These are phyloP conservation scores for Spatula clypeata DNA, from an alignment of 2,797 vertebrate species.

Conservation along the genomic window DNA sequence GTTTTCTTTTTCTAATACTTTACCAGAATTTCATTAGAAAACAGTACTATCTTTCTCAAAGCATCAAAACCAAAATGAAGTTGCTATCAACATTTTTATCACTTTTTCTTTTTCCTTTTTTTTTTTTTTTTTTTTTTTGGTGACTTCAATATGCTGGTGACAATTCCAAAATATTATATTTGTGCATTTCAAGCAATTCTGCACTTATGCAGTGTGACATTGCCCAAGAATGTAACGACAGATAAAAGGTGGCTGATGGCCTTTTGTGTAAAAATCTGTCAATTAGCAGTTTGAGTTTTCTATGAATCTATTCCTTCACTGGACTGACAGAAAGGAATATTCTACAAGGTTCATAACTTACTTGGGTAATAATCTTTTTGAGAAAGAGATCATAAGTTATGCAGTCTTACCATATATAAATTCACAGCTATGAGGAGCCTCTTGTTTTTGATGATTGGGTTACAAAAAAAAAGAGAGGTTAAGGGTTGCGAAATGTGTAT, in stretches of 20 bases:
- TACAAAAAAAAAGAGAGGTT: not conserved
- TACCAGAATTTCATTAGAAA: not conserved
- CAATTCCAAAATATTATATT: not conserved
- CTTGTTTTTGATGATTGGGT: not conserved
- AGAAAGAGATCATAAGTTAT: not conserved
- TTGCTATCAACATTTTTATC: not conserved
- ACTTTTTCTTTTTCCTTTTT: rapidly evolving
- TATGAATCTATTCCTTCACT: not conserved
- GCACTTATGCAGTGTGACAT: not conserved
- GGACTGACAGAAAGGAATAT: not conserved
- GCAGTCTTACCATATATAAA: not conserved
- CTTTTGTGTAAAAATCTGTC: not conserved
- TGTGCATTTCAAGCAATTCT: not conserved
- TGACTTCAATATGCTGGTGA: not conserved
- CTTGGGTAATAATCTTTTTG: rapidly evolving
- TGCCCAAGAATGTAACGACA: not conserved
- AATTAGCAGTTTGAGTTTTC: not conserved
- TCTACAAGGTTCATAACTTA: rapidly evolving
- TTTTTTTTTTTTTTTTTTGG: not conserved
- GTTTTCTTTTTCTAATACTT: not conserved
- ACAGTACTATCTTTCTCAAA: not conserved
- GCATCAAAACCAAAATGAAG: not conserved
- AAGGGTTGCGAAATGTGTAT: too few relatives aligned
- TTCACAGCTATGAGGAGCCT: not conserved
- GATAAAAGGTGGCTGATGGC: not conserved